Evolutionary conservation across 2,797 vertebrate species (phyloP), one percentile per base, ranked within the genome.

Genomic region (Poeciliopsis presidionis): DNA sequence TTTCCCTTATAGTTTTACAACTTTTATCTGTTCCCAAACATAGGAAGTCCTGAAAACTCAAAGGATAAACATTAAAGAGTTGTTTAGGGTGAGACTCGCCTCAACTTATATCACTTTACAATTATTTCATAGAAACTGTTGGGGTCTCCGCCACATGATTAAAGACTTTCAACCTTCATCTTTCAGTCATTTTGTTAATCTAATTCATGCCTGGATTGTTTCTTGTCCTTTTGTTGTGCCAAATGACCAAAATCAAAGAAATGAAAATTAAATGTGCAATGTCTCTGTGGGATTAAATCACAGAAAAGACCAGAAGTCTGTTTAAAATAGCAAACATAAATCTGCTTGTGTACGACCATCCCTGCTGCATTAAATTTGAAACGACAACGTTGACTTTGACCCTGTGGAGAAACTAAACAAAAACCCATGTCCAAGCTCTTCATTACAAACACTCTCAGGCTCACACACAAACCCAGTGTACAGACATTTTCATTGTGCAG

Each of bases 401-500:
- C 76, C 71, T 79, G 65, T 74, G 67, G 80, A 71, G 80, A 78
- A 85, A 76, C 33, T 49, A 81, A 84, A 67, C 46, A 71, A 39
- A 70, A 73, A 79, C 75, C 75, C 25, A 0, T 76, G 71, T 77
- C 61, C 61, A 65, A 70, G 78, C 73, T 77, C 72, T 47, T 53
- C 74, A 47, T 18, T 75, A 45, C 53, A 22, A 83, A 78, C 59
- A 55, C 36, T 51, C 22, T 39, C 36, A 12, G 61, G 4, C 45
- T 80, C 55, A 43, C 69, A 39, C 51, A 47, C 75, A 70, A 51
- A 79, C 73, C 73, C 57, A 39, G 75, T 55, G 63, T 39, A 76
- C 82, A 79, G 67, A 82, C 81, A 83, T 74, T 46, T 77, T 20
- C 83, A 80, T 12, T 72, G 78, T 78, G 76, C 81, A 65, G 47